phyloP scores from a whole-genome alignment of 2,888 invertebrate species.

The Ichneumon xanthorius region DNA sequence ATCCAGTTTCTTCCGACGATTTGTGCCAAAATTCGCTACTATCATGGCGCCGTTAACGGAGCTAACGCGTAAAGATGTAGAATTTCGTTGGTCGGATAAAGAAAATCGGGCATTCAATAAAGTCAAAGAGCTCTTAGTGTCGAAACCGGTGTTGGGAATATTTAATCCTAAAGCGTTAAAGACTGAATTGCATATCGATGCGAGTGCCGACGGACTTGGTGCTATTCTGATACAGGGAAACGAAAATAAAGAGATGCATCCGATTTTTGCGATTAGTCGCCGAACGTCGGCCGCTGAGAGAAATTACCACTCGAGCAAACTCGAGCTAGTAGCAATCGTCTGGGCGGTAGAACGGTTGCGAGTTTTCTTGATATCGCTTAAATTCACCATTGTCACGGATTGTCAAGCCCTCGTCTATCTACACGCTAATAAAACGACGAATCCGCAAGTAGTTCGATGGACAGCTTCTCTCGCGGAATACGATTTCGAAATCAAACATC shows the following conservation, averaged over 20 bases:
- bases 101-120: slow-evolving; percentile 32
- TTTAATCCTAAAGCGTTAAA: slow-evolving; percentile 46
- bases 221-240: too few species aligned
- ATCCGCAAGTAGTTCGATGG: slow-evolving; percentile 35
- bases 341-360: slow-evolving; percentile 39
- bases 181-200: too few species aligned
- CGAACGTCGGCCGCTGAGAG: too few species aligned
- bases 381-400: slow-evolving; percentile 72
- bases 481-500: slow-evolving; percentile 65
- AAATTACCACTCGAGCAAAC: too few species aligned
- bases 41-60: slow-evolving; percentile 43
- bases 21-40: background rate
- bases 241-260: too few species aligned
- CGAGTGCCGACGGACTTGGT: too few species aligned
- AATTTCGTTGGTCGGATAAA: slow-evolving; percentile 44
- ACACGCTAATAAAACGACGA: slow-evolving; percentile 28
- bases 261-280: too few species aligned
- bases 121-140: slow-evolving; percentile 37
- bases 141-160: slow-evolving; percentile 42
- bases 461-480: slow-evolving; percentile 28
- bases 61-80: slow-evolving; percentile 31
- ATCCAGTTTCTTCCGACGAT: too few species aligned
- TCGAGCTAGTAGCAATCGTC: too few species aligned
- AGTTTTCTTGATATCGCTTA: slow-evolving; percentile 16
- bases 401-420: background rate